These are phyloP conservation scores for Drosophila lowei DNA, from an alignment of 1,140 invertebrate species.

Conservation along the genomic window DNA sequence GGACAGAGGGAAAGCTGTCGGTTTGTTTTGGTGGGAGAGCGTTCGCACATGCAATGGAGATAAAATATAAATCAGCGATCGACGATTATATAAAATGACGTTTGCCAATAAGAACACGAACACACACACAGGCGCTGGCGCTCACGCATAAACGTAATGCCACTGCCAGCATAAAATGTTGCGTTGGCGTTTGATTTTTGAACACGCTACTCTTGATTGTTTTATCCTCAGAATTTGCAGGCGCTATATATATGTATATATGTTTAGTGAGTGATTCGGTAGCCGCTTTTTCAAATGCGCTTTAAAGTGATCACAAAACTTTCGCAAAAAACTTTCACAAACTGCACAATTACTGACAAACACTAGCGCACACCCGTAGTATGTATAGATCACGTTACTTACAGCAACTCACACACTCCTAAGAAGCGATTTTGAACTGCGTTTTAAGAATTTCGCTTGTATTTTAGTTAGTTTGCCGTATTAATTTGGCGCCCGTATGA, in stretches of 20 bases:
- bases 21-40: conserved; percentile 1
- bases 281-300: conserved; percentile 12
- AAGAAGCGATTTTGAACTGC: conserved; percentile 42
- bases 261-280: conserved; percentile 9
- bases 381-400: conserved; percentile 48
- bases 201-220: conserved; percentile 14
- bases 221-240: conserved; percentile 4
- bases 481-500: conserved; percentile 61
- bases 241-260: conserved; percentile 11
- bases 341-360: conserved; percentile 52
- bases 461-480: conserved; percentile 23
- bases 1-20: neutral
- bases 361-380: conserved; percentile 9
- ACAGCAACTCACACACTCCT: conserved; percentile 32
- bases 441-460: conserved; percentile 41
- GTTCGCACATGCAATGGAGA: conserved; percentile 36
- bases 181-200: conserved; percentile 30
- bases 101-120: conserved; percentile 31
- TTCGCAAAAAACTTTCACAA: conserved; percentile 66
- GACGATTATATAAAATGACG: conserved; percentile 50
- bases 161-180: conserved; percentile 37
- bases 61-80: conserved; percentile 33
- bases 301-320: conserved; percentile 43
- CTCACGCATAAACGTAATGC: conserved; percentile 16
- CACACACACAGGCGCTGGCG: conserved; percentile 20